Evolutionary conservation across 2,113 vertebrate genomes (phyloP).

Genomic region (Paradoxurus hermaphroditus): DNA sequence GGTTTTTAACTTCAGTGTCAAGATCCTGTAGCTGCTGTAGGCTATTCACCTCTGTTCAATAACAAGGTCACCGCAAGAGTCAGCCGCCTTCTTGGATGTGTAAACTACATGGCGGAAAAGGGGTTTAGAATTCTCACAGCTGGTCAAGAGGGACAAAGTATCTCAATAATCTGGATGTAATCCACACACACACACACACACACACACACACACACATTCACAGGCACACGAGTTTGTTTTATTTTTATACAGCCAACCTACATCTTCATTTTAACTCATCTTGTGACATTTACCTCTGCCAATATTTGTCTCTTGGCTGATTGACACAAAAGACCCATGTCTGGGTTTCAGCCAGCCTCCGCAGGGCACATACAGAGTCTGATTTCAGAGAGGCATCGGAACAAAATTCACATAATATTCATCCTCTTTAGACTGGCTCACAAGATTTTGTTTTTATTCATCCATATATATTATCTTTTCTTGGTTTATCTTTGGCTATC

Average conservation of each 20-base stretch:
- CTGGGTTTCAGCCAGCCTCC: neutral
- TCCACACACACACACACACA: neutral
- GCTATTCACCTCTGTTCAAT: neutral
- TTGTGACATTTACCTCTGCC: neutral
- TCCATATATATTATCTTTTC: accelerated
- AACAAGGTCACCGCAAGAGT: neutral
- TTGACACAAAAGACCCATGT: neutral
- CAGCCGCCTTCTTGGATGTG: neutral
- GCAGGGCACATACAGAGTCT: neutral
- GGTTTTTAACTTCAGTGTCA: neutral
- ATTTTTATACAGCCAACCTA: neutral
- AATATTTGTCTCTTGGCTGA: neutral
- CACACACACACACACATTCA: neutral
- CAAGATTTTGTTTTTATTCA: neutral
- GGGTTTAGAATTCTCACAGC: neutral
- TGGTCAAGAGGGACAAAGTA: neutral
- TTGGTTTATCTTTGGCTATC: neutral
- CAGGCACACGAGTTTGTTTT: too few species aligned
- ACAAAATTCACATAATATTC: neutral
- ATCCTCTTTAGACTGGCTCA: neutral
- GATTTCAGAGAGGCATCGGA: neutral
- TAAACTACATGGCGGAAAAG: neutral
- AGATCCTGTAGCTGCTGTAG: neutral
- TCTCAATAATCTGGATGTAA: neutral
- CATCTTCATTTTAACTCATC: neutral